Conservation (phyloP, 2,797 vertebrate species). For the Phoxinus dragarum region DNA sequence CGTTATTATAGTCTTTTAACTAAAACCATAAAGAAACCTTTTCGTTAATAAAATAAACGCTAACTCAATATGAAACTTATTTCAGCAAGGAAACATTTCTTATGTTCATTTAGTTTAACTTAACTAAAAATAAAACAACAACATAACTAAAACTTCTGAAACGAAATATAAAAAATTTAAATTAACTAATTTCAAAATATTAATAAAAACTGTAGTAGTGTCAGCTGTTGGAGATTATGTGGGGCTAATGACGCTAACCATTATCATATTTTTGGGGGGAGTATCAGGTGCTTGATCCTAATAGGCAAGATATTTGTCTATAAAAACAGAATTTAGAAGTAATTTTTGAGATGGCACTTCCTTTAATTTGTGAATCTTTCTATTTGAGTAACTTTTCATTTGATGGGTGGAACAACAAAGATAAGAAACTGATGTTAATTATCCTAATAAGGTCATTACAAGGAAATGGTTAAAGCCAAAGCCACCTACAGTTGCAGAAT, state of each 20-base stretch:
- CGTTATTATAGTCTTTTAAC: neutral
- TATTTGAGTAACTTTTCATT: neutral
- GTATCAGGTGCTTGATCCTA: neutral
- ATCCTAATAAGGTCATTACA: neutral
- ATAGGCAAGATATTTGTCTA: neutral
- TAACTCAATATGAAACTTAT: too few relatives aligned
- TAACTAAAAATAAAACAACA: neutral
- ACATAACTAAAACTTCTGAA: too few relatives aligned
- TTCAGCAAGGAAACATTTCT: neutral
- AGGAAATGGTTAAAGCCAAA: neutral
- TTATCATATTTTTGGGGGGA: neutral
- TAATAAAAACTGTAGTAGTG: too few relatives aligned
- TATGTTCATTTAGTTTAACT: too few relatives aligned
- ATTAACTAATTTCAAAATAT: neutral
- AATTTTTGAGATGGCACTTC: neutral
- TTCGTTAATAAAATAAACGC: too few relatives aligned
- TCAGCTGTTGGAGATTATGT: neutral
- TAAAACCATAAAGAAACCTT: neutral
- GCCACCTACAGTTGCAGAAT: neutral
- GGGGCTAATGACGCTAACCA: too few relatives aligned
- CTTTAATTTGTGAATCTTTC: neutral
- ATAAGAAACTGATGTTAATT: too few relatives aligned
- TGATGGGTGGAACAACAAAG: too few relatives aligned
- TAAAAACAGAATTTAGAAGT: neutral
- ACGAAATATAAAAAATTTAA: neutral